A percentile compares a stretch with the other conserved stretches of the same genome.
These are phyloP conservation scores for Tethea ocularis DNA, from an alignment of 2,888 invertebrate genomes.

Conservation along the genomic window DNA sequence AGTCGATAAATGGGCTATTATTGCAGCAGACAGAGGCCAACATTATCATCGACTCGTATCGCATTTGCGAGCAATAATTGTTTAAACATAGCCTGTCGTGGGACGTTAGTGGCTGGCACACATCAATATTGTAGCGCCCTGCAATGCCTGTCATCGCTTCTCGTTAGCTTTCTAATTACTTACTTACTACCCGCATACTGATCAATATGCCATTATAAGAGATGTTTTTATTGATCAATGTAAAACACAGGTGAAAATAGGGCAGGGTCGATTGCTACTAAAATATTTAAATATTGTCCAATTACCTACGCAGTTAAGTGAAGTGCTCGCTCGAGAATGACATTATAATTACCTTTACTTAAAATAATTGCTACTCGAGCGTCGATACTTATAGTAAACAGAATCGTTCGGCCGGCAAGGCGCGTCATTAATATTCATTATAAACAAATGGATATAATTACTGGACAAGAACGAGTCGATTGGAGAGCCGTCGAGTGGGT, in stretches of 20 bases:
- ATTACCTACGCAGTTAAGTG: constrained; percentile 50
- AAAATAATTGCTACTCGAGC: constrained; percentile 68
- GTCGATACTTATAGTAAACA: constrained; percentile 68
- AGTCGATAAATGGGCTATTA: constrained; percentile 81
- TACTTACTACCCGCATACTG: constrained; percentile 45
- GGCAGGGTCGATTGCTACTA: constrained; percentile 38
- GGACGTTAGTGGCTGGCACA: constrained; percentile 66
- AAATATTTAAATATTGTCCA: constrained; percentile 51
- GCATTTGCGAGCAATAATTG: constrained; percentile 77
- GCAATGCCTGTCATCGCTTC: constrained; percentile 47
- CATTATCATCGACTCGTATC: constrained; percentile 80
- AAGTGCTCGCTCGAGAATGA: constrained; percentile 51
- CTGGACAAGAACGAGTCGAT: constrained; percentile 70
- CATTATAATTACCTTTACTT: constrained; percentile 66
- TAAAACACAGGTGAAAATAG: constrained; percentile 39
- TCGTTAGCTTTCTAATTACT: constrained; percentile 65
- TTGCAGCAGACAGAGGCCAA: constrained; percentile 76
- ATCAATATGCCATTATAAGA: not conserved
- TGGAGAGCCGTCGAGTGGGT: constrained; percentile 68
- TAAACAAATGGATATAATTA: constrained; percentile 81
- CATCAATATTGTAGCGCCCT: constrained; percentile 69
- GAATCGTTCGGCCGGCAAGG: constrained; percentile 58
- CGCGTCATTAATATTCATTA: constrained; percentile 77
- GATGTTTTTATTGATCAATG: constrained; percentile 22
- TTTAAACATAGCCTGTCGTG: constrained; percentile 75